A percentile compares a stretch with the other conserved stretches of the same genome.
Evolutionary conservation across 2,888 invertebrate species (phyloP).

Genomic region (Cephus pulcher): DNA sequence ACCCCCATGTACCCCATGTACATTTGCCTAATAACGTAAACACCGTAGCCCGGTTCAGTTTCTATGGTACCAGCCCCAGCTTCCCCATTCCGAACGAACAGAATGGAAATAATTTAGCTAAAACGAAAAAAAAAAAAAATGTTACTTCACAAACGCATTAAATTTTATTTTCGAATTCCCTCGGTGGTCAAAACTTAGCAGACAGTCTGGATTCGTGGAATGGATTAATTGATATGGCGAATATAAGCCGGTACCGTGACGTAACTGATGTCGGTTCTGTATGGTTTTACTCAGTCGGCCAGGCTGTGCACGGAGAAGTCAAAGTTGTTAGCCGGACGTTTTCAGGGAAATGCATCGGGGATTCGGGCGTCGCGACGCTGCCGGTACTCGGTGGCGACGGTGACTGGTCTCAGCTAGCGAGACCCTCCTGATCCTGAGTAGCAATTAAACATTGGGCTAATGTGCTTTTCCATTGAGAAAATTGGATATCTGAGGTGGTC

Average conservation of each 20-base stretch:
- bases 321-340: conserved; percentile 35
- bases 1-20: conserved; percentile 43
- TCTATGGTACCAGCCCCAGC: not conserved
- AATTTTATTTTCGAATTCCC: not conserved
- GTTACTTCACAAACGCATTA: not conserved
- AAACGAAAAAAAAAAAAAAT: not conserved
- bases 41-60: conserved; percentile 21
- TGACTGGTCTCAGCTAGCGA: conserved; percentile 22
- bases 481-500: conserved; percentile 55
- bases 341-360: conserved; percentile 43
- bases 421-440: conserved; percentile 55
- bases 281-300: not conserved
- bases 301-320: conserved; percentile 9
- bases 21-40: conserved; percentile 59
- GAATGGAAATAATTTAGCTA: not conserved
- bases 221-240: not conserved
- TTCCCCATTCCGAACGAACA: not conserved
- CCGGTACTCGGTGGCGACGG: conserved; percentile 14
- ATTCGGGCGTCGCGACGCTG: conserved; percentile 27
- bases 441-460: conserved; percentile 62
- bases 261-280: not conserved
- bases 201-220: not conserved
- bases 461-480: conserved; percentile 63
- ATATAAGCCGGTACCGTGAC: not conserved
- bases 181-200: not conserved